Base-by-base conservation (phyloP, 64 coral and sea anemone species). In the Actinia tenebrosa region DNA sequence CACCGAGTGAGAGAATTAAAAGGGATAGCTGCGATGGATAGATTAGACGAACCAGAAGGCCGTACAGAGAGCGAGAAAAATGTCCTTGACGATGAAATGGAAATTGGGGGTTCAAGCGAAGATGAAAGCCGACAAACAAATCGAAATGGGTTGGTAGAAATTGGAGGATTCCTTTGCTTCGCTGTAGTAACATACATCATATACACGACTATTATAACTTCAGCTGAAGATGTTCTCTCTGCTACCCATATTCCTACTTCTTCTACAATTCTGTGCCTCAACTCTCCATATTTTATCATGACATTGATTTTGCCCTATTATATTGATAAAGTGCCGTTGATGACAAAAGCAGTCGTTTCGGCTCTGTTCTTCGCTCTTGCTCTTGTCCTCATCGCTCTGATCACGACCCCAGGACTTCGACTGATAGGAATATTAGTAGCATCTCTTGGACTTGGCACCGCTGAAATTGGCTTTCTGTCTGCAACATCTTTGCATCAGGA, bases 401-500 rank as follows among this genome's bases (percentile, higher is more conserved):
- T 85, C 20, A 85, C 53, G 15, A 85, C 83, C 9, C 83, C 83
- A 43, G 83, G 83, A 26, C 37, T 85, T 11, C 25, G 83, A 17
- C 56, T 85, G 1, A 60, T 85, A n/a, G 83, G 83, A 4, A 64
- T 85, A 43, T 5, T 85, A 18, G 56, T 85, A 18, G 83, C 83
- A 4, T 85, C 83, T 55, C 83, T 85, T 18, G 83, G 83, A 30
- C 30, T 85, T 17, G 83, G 54, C 2, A 85, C 83, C 3, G 83
- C 83, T 44, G 83, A 85, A 46, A 85, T 85, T 42, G 22, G 83
- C 2, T 85, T 85, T 64, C 83, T 85, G 54, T 85, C 83, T 30
- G 83, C 83, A 10, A 85, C 83, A 50, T 85, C 83, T 2, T 25
- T 85, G 56, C 83, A 85, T 63, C 83, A 85, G 16, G 83, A 85